These are phyloP conservation scores for Spinus pinus DNA, from an alignment of 2,797 vertebrate species.

Conservation along the genomic window DNA sequence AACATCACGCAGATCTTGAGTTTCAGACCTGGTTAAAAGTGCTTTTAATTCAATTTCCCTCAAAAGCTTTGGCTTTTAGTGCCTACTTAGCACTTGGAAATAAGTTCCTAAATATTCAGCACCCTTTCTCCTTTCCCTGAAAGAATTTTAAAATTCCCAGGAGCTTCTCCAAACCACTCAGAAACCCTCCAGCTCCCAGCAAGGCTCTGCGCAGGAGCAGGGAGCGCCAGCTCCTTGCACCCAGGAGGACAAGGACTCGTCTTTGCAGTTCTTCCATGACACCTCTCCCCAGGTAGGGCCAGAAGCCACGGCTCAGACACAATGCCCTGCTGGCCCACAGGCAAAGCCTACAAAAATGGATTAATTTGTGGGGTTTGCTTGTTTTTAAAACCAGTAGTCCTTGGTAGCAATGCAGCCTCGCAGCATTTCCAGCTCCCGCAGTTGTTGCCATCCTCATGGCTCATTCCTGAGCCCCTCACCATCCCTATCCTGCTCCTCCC, in stretches of 20 bases:
- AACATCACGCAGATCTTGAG: not conserved
- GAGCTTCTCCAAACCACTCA: slow-evolving; percentile 2
- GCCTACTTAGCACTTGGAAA: not conserved
- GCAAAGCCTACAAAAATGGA: not conserved
- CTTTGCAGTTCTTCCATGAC: not conserved
- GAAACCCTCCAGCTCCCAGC: not conserved
- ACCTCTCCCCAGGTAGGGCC: not conserved
- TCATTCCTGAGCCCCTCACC: not conserved
- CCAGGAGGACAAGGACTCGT: not conserved
- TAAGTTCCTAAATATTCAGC: slow-evolving; percentile 8
- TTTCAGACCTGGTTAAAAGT: not conserved
- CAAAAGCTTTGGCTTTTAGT: slow-evolving; percentile 9
- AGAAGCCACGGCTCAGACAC: not conserved
- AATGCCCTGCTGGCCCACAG: fast-evolving
- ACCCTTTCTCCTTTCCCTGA: not conserved
- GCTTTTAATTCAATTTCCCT: slow-evolving; percentile 3
- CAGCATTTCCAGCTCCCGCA: not conserved
- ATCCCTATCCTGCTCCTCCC: not conserved
- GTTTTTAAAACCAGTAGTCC: not conserved
- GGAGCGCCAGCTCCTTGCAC: not conserved
- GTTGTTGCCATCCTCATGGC: not conserved
- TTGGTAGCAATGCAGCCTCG: not conserved
- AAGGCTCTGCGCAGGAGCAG: not conserved
- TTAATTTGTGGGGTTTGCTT: not conserved
- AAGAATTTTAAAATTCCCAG: slow-evolving; percentile 16